phyloP scores from a whole-genome alignment of 1,140 invertebrate genomes.

The Heliconius nattereri region DNA sequence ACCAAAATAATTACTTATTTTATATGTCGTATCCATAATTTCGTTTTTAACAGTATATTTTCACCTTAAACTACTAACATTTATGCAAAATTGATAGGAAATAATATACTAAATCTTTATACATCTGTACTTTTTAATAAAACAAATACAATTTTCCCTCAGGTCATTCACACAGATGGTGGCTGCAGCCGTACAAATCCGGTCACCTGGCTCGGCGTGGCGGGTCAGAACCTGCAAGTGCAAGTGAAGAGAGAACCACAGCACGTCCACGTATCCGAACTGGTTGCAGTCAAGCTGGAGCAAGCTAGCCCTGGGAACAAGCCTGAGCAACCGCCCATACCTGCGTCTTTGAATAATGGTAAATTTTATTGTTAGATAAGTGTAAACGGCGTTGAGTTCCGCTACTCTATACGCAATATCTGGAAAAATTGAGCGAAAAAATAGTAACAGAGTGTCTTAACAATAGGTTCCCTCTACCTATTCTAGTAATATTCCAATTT shows the following conservation, averaged over 20 bases:
- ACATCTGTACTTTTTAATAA: not conserved
- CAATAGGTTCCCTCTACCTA: no score
- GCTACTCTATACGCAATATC: not conserved
- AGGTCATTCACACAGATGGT: slow-evolving; percentile 68
- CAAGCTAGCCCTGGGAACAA: slow-evolving; percentile 75
- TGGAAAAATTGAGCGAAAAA: not conserved
- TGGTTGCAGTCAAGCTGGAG: slow-evolving; percentile 76
- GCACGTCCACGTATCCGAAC: slow-evolving; percentile 64
- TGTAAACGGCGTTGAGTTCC: not conserved
- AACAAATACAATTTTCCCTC: not conserved
- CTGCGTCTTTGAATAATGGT: slow-evolving; percentile 74
- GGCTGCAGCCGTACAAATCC: slow-evolving; percentile 83
- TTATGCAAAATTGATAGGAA: no score
- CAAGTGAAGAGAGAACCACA: slow-evolving; percentile 77
- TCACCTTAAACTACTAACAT: no score
- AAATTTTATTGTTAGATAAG: slow-evolving; percentile 9
- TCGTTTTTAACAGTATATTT: no score
- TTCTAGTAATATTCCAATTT: no score
- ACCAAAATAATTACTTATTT: not conserved
- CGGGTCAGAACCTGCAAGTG: slow-evolving; percentile 65
- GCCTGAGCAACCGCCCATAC: slow-evolving; percentile 60
- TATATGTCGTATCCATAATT: not conserved
- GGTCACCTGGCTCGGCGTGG: slow-evolving; percentile 80
- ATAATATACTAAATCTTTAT: no score
- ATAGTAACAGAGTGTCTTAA: no score